These are phyloP conservation scores for Procambarus virginalis DNA, from an alignment of 1,140 invertebrate species.

Conservation along the genomic window DNA sequence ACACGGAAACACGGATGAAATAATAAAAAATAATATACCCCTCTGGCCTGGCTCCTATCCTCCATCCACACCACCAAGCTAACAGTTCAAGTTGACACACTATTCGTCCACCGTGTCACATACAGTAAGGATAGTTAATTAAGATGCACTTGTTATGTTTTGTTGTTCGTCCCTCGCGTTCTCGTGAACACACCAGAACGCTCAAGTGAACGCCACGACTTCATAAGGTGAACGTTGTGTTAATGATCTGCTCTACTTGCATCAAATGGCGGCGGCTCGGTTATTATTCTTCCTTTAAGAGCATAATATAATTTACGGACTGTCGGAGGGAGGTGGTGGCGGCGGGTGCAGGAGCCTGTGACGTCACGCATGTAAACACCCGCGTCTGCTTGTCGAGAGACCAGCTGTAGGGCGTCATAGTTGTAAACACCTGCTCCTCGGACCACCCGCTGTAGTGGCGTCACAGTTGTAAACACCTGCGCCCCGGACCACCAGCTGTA, in stretches of 20 bases:
- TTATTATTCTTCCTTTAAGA: neutral
- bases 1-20: too few species aligned
- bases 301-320: neutral
- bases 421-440: neutral
- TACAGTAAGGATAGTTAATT: too few species aligned
- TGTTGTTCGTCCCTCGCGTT: too few species aligned
- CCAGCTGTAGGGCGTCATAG: neutral
- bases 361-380: constrained; percentile 3
- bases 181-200: too few species aligned
- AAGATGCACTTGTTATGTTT: too few species aligned
- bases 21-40: too few species aligned
- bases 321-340: neutral
- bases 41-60: too few species aligned
- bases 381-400: neutral
- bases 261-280: neutral
- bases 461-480: neutral
- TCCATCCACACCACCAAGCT: too few species aligned
- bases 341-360: neutral
- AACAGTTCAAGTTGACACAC: too few species aligned
- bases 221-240: too few species aligned
- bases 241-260: neutral
- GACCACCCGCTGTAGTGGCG: neutral
- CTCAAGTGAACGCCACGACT: too few species aligned
- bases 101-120: too few species aligned
- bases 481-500: neutral